A percentile compares a stretch with the other conserved stretches of the same genome.
phyloP scores from a whole-genome alignment of 2,113 vertebrate genomes.

The Protomyctophum bolini region DNA sequence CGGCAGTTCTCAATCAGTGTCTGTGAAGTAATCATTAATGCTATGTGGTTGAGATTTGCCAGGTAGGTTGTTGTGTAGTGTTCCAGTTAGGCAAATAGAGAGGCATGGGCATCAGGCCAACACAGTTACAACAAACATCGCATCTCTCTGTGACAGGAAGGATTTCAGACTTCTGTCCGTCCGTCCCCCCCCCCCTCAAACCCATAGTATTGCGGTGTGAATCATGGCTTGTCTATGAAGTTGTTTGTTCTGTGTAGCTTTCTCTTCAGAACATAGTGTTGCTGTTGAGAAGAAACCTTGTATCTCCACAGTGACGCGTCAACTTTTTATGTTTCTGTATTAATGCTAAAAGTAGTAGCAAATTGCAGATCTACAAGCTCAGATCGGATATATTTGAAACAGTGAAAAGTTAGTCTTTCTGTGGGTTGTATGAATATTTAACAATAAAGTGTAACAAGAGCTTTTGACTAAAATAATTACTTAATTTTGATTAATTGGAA shows the following conservation, averaged over 20 bases:
- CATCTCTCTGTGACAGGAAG: neutral
- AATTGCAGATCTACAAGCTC: no score
- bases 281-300: no score
- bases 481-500: no score
- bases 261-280: neutral
- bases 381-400: no score
- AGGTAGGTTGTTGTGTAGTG: neutral
- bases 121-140: constrained; percentile 3
- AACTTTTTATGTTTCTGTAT: no score
- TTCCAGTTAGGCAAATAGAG: constrained; percentile 5
- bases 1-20: neutral
- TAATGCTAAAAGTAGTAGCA: no score
- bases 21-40: neutral
- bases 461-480: no score
- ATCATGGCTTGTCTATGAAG: neutral
- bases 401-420: no score
- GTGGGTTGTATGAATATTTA: no score
- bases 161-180: neutral
- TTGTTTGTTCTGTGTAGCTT: neutral
- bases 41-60: neutral
- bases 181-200: neutral
- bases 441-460: no score
- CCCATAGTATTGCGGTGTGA: constrained; percentile 24
- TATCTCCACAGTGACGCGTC: no score
- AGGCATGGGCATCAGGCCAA: neutral